A percentile compares a stretch with the other conserved stretches of the same genome.
Evolutionary conservation across 2,797 vertebrate species (phyloP).

Genomic region (Halcyon smyrnensis): DNA sequence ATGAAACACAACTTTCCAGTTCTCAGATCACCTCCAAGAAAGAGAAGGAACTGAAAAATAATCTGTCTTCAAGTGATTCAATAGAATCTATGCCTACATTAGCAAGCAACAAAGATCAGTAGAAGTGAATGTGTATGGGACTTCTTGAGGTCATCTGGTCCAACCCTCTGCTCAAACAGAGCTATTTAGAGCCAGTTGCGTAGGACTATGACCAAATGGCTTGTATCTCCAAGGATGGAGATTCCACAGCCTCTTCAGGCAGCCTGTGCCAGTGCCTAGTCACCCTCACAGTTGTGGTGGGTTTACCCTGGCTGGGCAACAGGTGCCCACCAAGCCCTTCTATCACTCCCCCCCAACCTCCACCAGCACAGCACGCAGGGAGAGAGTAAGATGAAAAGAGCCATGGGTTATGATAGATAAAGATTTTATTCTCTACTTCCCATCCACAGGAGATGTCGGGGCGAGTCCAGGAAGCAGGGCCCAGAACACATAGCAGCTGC

Average conservation of each 20-base stretch:
- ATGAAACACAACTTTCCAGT: not conserved
- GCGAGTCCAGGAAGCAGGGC: too few species aligned
- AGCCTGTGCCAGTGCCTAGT: not conserved
- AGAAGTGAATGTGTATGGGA: not conserved
- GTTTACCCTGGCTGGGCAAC: too few species aligned
- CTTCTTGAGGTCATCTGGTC: not conserved
- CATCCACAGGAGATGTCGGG: too few species aligned
- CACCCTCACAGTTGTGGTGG: not conserved
- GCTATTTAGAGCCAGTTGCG: not conserved
- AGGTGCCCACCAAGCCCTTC: too few species aligned
- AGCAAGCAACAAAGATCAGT: not conserved
- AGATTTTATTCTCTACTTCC: too few species aligned
- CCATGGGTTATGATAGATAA: too few species aligned
- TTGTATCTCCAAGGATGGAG: not conserved
- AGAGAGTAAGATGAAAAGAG: too few species aligned
- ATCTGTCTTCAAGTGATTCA: not conserved
- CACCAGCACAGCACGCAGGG: too few species aligned
- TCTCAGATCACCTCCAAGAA: not conserved
- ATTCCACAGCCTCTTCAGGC: not conserved
- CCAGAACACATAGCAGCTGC: too few species aligned
- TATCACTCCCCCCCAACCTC: too few species aligned
- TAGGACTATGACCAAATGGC: accelerated
- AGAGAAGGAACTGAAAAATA: not conserved
- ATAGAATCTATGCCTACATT: not conserved
- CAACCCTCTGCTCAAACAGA: not conserved